Evolutionary conservation across 2,113 vertebrate species (phyloP), one percentile per base, ranked within the genome.

Genomic region (Stigmatopora argus): DNA sequence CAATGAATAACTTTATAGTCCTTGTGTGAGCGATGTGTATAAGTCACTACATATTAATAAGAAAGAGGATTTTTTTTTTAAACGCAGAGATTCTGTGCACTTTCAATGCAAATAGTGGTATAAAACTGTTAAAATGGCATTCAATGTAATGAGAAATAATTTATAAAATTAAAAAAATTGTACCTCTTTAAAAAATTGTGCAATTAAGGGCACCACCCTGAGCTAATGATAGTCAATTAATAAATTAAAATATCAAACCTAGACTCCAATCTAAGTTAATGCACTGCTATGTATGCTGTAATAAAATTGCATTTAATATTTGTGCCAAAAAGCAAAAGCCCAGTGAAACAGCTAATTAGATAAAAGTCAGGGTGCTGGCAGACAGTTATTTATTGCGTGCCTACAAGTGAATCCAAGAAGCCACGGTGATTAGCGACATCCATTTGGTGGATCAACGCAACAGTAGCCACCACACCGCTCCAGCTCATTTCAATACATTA

Each of bases 391-490:
- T 85, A 64, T 80, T 90, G 77, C 86, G 85, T 89, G 86, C 84
- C 81, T 90, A 78, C 65, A 70, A 82, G 83, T 77, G 87, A 89
- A 89, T 90, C 85, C 85, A 88, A 81, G 80, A 83, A 77, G 80
- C 83, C 85, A 79, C 72, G 75, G 83, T 80, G 84, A 90, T 89
- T 91, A 87, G 82, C 85, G 80, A 65, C 80, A 89, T 84, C 83
- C 87, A 84, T 79, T 86, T 75, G 80, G 70, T 31, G 88, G 86
- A 90, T 89, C 84, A 89, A 73, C 81, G 61, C 83, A 79, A 76
- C 81, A 77, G 59, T 61, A 21, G 78, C 81, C 63, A 67, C 70
- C 46, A 72, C 79, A 64, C 69, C 70, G 75, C 79, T 78, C 48
- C 1, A 73, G 75, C 83, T 88, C 60, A 87, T 88, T 87, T 88